Percentiles rank a stretch among this genome's conserved stretches.
These are phyloP conservation scores for Bos taurus DNA, from an alignment of 2,113 vertebrate species.

Conservation along the genomic window DNA sequence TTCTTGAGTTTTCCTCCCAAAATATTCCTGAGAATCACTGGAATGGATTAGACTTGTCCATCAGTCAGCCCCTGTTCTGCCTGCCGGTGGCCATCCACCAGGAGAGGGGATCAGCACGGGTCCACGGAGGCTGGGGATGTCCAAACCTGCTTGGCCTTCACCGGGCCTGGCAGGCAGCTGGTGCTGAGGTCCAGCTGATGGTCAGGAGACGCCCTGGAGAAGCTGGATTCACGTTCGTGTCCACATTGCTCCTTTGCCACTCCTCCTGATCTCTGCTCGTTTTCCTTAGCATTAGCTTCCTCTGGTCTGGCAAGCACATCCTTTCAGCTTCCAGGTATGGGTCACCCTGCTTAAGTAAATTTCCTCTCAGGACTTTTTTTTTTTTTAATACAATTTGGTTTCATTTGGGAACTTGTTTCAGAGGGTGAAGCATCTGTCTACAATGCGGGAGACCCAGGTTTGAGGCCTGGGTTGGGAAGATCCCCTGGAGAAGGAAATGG, in stretches of 20 bases:
- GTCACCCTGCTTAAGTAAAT: not conserved
- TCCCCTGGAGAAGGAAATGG: no score
- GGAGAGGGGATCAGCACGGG: not conserved
- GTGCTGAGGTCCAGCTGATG: not conserved
- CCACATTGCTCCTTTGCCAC: fast-evolving
- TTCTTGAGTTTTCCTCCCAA: not conserved
- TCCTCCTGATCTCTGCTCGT: not conserved
- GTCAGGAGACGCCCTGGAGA: not conserved
- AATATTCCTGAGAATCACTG: not conserved
- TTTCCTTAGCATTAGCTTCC: not conserved
- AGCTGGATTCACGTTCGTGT: fast-evolving
- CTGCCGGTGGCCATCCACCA: not conserved
- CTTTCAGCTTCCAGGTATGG: not conserved
- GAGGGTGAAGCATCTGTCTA: no score
- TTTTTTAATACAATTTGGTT: not conserved
- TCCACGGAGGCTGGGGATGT: not conserved
- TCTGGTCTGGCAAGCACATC: no score
- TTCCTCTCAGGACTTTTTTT: not conserved
- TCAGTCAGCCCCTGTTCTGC: no score
- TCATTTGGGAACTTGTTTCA: not conserved
- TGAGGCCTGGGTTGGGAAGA: no score
- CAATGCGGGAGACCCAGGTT: no score
- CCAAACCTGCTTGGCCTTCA: not conserved
- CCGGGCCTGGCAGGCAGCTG: not conserved
- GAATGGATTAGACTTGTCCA: not conserved